A percentile compares a stretch with the other conserved stretches of the same genome.
phyloP scores from a whole-genome alignment of 2,888 invertebrate species.

The Chorisops tibialis region DNA sequence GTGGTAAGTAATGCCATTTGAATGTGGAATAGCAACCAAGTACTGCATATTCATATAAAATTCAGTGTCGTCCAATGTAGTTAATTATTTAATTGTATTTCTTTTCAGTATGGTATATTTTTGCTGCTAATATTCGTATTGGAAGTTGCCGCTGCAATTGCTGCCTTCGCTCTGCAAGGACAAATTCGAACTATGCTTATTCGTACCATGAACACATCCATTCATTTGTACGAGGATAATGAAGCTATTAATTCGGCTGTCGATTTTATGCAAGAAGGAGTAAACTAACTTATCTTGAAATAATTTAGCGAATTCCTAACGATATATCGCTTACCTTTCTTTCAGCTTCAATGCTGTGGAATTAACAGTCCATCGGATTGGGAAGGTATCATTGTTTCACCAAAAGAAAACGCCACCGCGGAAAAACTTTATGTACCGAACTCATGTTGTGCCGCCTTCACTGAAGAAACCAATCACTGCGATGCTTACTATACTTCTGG shows the following conservation, averaged over 20 bases:
- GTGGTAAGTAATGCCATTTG: slow-evolving; percentile 60
- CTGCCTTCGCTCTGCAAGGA: slow-evolving; percentile 69
- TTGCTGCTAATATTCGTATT: slow-evolving; percentile 73
- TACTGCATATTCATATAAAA: not conserved
- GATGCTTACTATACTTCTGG: slow-evolving; percentile 51
- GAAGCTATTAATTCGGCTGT: slow-evolving; percentile 64
- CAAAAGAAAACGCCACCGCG: slow-evolving; percentile 26
- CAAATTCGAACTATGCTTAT: slow-evolving; percentile 58
- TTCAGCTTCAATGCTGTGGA: slow-evolving; percentile 68
- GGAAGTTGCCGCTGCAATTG: slow-evolving; percentile 78
- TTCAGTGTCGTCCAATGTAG: not conserved
- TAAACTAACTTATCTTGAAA: slow-evolving; percentile 56
- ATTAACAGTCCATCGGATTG: slow-evolving; percentile 63
- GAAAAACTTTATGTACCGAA: slow-evolving; percentile 54
- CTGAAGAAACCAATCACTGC: slow-evolving; percentile 42
- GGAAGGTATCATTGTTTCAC: slow-evolving; percentile 45
- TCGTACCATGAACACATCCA: slow-evolving; percentile 59
- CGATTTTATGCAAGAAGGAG: slow-evolving; percentile 73
- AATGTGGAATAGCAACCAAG: not conserved
- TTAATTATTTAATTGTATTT: slow-evolving; percentile 4
- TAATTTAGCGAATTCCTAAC: not conserved
- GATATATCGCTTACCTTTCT: slow-evolving; percentile 29
- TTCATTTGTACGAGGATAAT: slow-evolving; percentile 60
- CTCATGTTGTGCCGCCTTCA: slow-evolving; percentile 60
- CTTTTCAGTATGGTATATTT: slow-evolving; percentile 70